A percentile compares a stretch with the other conserved stretches of the same genome.
These are phyloP conservation scores for Agrilus cyanescens DNA, from an alignment of 2,888 invertebrate genomes.

Conservation along the genomic window DNA sequence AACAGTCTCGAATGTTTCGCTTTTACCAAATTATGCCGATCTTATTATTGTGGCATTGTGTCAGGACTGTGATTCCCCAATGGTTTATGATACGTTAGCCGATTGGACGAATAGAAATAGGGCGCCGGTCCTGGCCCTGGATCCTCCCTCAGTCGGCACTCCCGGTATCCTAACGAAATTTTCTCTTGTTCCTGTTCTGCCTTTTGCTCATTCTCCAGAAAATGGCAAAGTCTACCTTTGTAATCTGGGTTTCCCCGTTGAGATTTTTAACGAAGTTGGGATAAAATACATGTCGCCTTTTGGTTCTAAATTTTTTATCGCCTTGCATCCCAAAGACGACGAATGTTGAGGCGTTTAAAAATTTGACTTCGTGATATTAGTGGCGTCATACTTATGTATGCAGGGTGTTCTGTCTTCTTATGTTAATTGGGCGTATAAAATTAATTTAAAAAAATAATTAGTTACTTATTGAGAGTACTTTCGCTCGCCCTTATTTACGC, in stretches of 20 bases:
- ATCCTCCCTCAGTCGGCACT: slow-evolving; percentile 60
- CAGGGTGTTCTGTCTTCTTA: not conserved
- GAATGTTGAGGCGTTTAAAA: slow-evolving; percentile 3
- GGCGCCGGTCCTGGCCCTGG: slow-evolving; percentile 63
- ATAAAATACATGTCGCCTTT: slow-evolving; percentile 78
- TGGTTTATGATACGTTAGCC: slow-evolving; percentile 40
- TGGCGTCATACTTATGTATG: not conserved
- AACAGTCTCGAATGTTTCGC: slow-evolving; percentile 40
- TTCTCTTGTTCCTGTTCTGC: slow-evolving; percentile 59
- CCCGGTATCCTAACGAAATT: slow-evolving; percentile 51
- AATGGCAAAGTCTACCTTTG: slow-evolving; percentile 72
- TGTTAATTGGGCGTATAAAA: not conserved
- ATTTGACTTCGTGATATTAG: not conserved
- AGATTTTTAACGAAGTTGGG: slow-evolving; percentile 61
- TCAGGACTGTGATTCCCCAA: slow-evolving; percentile 34
- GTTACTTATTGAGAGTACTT: too few relatives aligned
- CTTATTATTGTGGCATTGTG: slow-evolving; percentile 45
- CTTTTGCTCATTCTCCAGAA: slow-evolving; percentile 48
- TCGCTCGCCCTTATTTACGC: not conserved
- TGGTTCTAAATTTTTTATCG: slow-evolving; percentile 69
- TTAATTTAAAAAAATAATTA: not conserved
- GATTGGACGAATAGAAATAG: slow-evolving; percentile 60
- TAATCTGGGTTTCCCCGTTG: slow-evolving; percentile 70
- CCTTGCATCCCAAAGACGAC: slow-evolving; percentile 43
- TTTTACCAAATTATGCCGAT: slow-evolving; percentile 39